Evolutionary conservation across 1,140 invertebrate species (phyloP), one percentile per base, ranked within the genome.

Genomic region (Papilio helenus): DNA sequence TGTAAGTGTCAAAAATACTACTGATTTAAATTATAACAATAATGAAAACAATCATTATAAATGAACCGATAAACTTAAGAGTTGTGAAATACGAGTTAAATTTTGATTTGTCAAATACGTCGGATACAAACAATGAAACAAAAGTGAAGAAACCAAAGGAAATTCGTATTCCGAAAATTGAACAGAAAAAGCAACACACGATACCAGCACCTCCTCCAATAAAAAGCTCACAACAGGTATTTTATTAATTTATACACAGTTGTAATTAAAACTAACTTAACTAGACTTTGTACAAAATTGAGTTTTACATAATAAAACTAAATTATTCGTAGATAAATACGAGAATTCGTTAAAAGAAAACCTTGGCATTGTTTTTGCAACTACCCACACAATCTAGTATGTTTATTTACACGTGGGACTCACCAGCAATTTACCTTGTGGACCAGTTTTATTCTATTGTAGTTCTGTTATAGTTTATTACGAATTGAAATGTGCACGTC

Each of bases 11-110:
- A 79, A 76, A 18, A 23, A 55, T 72, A 34, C 14, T 74, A 29
- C 81, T 79, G 46, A 39, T 65, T 80, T 49, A 81, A 80, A 72
- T 68, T 44, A 65, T 65, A 65, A 72, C 51, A 44, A 83, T 73
- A 83, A 93, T 94, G 93, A 88, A 93, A 87, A 94, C 93, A 81
- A 94, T 93, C 82, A 89, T 82, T 81, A 89, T 90, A 73, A 80
- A 88, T 42, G 85, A 92, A 79, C 89, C 92, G 1, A 90, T 93
- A 80, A 94, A 94, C 84, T 88, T 94, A 78, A 92, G 88, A 89
- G 90, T 94, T 1, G 87, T 94, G 39, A 88, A 84, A 72, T 91
- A 90, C 77, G 92, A 94, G 81, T 76, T 94, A 51, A 90, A 94
- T 80, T 93, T 93, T 61, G 83, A 86, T 7, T 79, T 85, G 8